Evolutionary conservation across 53 echinoderm and acorn worm genomes (phyloP), one percentile per base, ranked within the genome.

Genomic region (Arbacia lixula): DNA sequence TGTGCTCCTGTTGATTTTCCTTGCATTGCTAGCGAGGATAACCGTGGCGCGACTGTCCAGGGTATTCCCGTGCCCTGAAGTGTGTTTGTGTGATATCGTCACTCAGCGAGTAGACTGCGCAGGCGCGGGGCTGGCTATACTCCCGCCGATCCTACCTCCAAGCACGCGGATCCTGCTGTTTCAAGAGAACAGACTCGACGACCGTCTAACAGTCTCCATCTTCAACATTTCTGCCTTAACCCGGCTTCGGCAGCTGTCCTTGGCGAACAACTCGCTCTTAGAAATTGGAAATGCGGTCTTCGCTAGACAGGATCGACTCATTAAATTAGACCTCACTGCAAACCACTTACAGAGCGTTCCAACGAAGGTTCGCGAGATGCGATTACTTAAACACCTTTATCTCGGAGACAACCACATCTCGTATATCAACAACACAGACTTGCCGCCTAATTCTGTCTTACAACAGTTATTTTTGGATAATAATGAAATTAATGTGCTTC

Each of bases 61-160:
- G 60, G 24, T 60, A 19, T 78, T 78, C n/a, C 78, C 79, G 12
- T 78, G 79, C 8, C 79, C 79, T 21, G 41, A 58, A 28, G 16
- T 11, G 4, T 78, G 79, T 41, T 14, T 37, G 6, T 78, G 79
- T 40, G 79, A 78, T 37, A 2, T 78, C 14, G 39, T 78, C 27
- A 78, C 79, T 12, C 79, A 58, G 27, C 60, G 60, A 19, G 79
- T 78, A 6, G 60, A 78, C 60, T 78, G 79, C 12, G 58, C 79
- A 5, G 20, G 31, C 14, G 19, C 24, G 12, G 79, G 79, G 24
- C 20, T 78, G 16, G 4, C 58, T n/a, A 39, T 58, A 9, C 42
- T 78, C 16, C 79, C 58, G 22, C 16, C 42, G 26, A 32, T 24
- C 17, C 40, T 60, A 26, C 60, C 79, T 12, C 11, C 41, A 5